A percentile compares a stretch with the other conserved stretches of the same genome.
Evolutionary conservation across 2,888 invertebrate genomes (phyloP).

Genomic region (Panzeria rudis): DNA sequence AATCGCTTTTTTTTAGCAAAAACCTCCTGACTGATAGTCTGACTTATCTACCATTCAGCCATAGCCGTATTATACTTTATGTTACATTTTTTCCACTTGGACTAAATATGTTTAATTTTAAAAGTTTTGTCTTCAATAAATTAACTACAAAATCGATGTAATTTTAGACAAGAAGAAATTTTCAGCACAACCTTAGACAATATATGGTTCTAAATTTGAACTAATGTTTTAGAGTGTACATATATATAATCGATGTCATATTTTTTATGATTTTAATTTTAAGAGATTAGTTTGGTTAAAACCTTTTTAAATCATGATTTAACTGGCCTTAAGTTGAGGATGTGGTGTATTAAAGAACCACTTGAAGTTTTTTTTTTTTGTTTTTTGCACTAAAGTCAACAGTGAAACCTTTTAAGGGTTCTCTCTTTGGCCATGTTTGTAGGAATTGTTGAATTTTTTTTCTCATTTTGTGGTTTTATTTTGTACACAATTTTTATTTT

Average conservation of each 20-base stretch:
- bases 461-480: conserved; percentile 63
- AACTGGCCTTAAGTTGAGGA: conserved; percentile 36
- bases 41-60: no score
- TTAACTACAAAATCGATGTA: no score
- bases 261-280: background rate
- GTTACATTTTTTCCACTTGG: no score
- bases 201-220: no score
- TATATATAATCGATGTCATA: background rate
- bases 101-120: no score
- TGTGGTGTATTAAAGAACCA: conserved; percentile 38
- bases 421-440: conserved; percentile 59
- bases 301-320: background rate
- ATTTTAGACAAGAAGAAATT: no score
- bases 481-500: conserved; percentile 54
- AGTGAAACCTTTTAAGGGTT: conserved; percentile 71
- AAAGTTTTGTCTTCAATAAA: no score
- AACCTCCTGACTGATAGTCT: no score
- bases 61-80: no score
- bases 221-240: no score
- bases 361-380: conserved; percentile 33
- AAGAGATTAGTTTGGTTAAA: background rate
- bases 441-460: conserved; percentile 61
- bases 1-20: no score
- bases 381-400: conserved; percentile 56
- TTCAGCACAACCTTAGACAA: no score